Evolutionary conservation across 2,888 invertebrate species (phyloP).

Genomic region (Physocephala rufipes): DNA sequence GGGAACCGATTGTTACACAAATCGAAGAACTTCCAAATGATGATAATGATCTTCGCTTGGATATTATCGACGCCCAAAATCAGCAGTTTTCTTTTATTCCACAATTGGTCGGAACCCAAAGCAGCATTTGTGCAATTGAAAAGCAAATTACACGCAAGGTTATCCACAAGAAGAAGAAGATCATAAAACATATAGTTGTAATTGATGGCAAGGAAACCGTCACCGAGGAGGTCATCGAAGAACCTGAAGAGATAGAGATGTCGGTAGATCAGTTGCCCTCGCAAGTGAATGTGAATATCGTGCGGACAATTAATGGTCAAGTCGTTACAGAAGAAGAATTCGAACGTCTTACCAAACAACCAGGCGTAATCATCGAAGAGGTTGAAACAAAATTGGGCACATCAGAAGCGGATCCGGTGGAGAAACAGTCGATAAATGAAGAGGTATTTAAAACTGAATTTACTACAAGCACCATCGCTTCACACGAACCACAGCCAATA

Average conservation of each 20-base stretch:
- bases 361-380: constrained; percentile 60
- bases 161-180: constrained; percentile 78
- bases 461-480: constrained; percentile 52
- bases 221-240: constrained; percentile 84
- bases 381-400: constrained; percentile 53
- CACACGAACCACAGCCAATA: constrained; percentile 42
- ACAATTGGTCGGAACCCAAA: constrained; percentile 45
- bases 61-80: constrained; percentile 58
- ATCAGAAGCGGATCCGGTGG: constrained; percentile 44
- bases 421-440: constrained; percentile 51
- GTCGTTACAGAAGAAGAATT: constrained; percentile 64
- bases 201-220: constrained; percentile 86
- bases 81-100: constrained; percentile 50
- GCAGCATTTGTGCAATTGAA: constrained; percentile 76
- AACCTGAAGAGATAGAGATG: constrained; percentile 73
- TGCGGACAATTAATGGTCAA: constrained; percentile 69
- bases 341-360: constrained; percentile 56
- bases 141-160: constrained; percentile 83
- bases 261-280: constrained; percentile 59
- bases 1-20: constrained; percentile 62
- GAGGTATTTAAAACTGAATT: constrained; percentile 66
- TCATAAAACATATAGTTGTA: constrained; percentile 79
- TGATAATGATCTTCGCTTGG: constrained; percentile 61
- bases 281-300: constrained; percentile 68
- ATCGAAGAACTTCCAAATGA: constrained; percentile 57